Evolutionary conservation across 2,888 invertebrate species (phyloP).

Genomic region (Euplexia lucipara): DNA sequence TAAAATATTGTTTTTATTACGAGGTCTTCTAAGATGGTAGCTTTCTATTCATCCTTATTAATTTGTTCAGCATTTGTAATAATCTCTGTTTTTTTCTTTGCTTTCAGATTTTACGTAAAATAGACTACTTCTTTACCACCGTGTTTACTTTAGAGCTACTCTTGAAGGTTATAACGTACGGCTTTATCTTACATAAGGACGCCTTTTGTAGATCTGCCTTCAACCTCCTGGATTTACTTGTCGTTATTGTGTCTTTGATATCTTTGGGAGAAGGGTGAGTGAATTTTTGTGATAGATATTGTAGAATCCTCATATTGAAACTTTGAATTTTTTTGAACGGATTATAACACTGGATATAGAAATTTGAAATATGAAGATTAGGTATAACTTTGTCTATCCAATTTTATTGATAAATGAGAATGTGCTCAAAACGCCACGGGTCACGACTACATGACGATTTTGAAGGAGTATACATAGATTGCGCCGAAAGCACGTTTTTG

Average conservation of each 20-base stretch:
- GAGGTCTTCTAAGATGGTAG: too few relatives aligned
- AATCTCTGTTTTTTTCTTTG: constrained; percentile 12
- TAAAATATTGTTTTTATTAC: too few relatives aligned
- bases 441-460: too few relatives aligned
- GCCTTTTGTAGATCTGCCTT: constrained; percentile 99
- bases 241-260: constrained; percentile 98
- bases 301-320: too few relatives aligned
- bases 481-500: too few relatives aligned
- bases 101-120: constrained; percentile 96
- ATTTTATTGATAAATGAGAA: too few relatives aligned
- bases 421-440: too few relatives aligned
- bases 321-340: too few relatives aligned
- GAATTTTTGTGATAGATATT: constrained; percentile 4
- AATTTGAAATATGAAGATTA: too few relatives aligned
- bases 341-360: too few relatives aligned
- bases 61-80: neutral
- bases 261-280: constrained; percentile 94
- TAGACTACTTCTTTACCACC: constrained; percentile 99
- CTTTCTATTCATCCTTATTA: neutral
- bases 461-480: too few relatives aligned
- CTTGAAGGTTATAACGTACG: constrained; percentile 98
- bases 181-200: constrained; percentile 98
- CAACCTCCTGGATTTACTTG: constrained; percentile 98
- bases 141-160: constrained; percentile 99
- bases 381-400: too few relatives aligned